Evolutionary conservation across 2,888 invertebrate species (phyloP).

Genomic region (Mechanitis mazaeus): DNA sequence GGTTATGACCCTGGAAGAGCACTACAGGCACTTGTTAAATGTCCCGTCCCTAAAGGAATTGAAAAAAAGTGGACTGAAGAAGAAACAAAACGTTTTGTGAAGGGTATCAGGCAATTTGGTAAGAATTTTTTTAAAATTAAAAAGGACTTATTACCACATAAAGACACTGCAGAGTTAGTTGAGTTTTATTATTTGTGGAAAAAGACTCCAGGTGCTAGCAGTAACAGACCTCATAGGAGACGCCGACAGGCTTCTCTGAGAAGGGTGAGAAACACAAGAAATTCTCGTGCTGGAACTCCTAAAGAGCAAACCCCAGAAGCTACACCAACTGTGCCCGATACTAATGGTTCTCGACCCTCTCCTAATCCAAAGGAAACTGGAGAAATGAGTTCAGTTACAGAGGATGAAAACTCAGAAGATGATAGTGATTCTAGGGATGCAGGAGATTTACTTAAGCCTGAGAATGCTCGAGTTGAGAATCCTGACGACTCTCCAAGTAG

Average conservation of each 20-base stretch:
- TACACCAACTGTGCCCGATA: constrained; percentile 69
- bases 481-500: constrained; percentile 90
- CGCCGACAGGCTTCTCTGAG: constrained; percentile 91
- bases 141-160: constrained; percentile 96
- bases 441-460: constrained; percentile 87
- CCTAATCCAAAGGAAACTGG: constrained; percentile 82
- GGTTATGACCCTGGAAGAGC: constrained; percentile 98
- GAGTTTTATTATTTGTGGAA: constrained; percentile 99
- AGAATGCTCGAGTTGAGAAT: constrained; percentile 83
- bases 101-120: constrained; percentile 98
- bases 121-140: constrained; percentile 99
- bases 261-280: constrained; percentile 91
- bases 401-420: constrained; percentile 95
- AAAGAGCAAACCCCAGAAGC: constrained; percentile 83
- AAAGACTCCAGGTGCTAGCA: constrained; percentile 98
- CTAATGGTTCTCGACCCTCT: constrained; percentile 77
- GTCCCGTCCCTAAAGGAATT: constrained; percentile 97
- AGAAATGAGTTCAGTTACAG: constrained; percentile 87
- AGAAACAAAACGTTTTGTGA: constrained; percentile 98
- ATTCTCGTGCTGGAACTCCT: constrained; percentile 87
- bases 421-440: constrained; percentile 95
- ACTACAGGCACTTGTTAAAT: constrained; percentile 96
- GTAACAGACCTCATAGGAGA: constrained; percentile 95
- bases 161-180: constrained; percentile 97
- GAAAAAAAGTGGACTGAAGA: constrained; percentile 99